phyloP scores from a whole-genome alignment of 2,113 vertebrate genomes.

The Ancistrus triradiatus region DNA sequence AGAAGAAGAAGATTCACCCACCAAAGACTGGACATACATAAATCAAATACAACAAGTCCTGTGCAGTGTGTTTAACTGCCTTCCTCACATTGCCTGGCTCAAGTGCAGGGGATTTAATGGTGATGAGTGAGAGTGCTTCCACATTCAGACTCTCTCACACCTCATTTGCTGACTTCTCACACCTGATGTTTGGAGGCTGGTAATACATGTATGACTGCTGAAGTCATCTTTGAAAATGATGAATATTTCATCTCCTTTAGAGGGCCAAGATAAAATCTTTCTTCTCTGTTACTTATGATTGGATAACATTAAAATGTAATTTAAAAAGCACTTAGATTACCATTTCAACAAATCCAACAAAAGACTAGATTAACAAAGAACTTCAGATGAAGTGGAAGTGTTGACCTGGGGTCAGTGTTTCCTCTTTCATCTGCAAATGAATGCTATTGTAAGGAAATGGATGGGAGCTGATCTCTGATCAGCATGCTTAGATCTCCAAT shows the following conservation, averaged over 20 bases:
- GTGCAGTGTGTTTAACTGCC: no score
- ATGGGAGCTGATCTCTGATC: constrained; percentile 10
- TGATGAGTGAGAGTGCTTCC: constrained; percentile 36
- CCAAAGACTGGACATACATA: no score
- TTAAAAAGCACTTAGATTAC: background rate
- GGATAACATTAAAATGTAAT: background rate
- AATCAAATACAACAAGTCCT: no score
- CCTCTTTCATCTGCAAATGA: background rate
- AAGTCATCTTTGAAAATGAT: constrained; percentile 9
- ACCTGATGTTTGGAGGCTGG: constrained; percentile 27
- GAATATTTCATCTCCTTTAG: background rate
- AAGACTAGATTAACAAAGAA: background rate
- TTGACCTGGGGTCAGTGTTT: background rate
- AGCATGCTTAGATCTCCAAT: background rate
- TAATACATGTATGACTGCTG: constrained; percentile 14
- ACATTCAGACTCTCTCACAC: constrained; percentile 38
- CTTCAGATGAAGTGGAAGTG: no score
- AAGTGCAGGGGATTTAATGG: constrained; percentile 25
- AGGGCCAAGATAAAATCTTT: background rate
- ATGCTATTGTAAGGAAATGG: no score
- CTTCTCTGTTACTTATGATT: no score
- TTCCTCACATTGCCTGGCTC: background rate
- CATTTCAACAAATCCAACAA: no score
- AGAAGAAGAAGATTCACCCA: no score
- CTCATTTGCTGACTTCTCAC: constrained; percentile 43